phyloP scores from a whole-genome alignment of 2,113 vertebrate genomes.

The Synchiropus splendidus region DNA sequence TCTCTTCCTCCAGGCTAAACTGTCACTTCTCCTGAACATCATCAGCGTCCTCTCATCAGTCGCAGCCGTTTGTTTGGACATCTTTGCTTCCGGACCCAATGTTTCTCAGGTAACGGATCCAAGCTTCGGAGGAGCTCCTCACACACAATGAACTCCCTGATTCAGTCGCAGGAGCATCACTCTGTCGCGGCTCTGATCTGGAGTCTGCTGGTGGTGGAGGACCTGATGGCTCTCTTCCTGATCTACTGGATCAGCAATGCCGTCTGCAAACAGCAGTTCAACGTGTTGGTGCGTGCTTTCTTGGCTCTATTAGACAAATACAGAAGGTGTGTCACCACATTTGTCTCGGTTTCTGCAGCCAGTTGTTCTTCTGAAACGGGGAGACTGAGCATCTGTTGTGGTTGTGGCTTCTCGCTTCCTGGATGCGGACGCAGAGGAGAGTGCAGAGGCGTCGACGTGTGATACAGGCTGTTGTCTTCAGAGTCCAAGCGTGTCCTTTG shows the following conservation, averaged over 20 bases:
- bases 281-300: conserved; percentile 54
- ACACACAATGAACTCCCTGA: too few species aligned
- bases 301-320: background rate
- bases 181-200: conserved; percentile 13
- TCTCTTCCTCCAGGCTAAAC: conserved; percentile 44
- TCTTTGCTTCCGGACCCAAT: background rate
- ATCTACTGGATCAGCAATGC: conserved; percentile 65
- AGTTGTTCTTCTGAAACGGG: conserved; percentile 51
- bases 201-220: conserved; percentile 36
- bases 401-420: too few species aligned
- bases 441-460: too few species aligned
- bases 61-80: background rate
- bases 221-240: conserved; percentile 28
- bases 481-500: too few species aligned
- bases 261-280: conserved; percentile 61
- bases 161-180: too few species aligned
- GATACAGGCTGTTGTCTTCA: too few species aligned
- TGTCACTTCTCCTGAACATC: conserved; percentile 63
- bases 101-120: too few species aligned
- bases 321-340: too few species aligned
- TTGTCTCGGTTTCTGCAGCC: conserved; percentile 41
- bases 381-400: conserved; percentile 16
- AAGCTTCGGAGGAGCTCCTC: too few species aligned
- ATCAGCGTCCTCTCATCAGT: conserved; percentile 50
- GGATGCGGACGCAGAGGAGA: too few species aligned